phyloP scores from a whole-genome alignment of 1,140 invertebrate species.

The Drosophila pruinosa region DNA sequence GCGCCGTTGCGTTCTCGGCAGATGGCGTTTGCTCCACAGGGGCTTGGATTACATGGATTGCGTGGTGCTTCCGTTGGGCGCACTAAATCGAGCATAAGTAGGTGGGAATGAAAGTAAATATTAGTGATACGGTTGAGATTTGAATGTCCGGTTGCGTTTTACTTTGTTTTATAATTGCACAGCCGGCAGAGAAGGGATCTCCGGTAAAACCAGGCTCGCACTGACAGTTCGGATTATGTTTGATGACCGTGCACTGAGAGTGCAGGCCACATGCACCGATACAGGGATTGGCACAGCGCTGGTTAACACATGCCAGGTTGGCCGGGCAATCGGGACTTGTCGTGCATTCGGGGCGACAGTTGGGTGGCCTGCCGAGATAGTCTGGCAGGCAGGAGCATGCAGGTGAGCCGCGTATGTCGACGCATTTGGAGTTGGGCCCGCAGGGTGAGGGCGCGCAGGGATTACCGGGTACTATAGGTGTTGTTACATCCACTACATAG shows the following conservation, averaged over 20 bases:
- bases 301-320: conserved; percentile 89
- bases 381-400: conserved; percentile 90
- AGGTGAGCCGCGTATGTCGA: conserved; percentile 87
- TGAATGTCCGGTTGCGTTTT: conserved; percentile 40
- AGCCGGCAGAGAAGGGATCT: conserved; percentile 88
- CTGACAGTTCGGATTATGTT: conserved; percentile 89
- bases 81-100: conserved; percentile 34
- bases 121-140: conserved; percentile 11
- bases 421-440: conserved; percentile 90
- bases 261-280: conserved; percentile 89
- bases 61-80: conserved; percentile 82
- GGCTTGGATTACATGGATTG: conserved; percentile 89
- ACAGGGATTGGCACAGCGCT: conserved; percentile 92
- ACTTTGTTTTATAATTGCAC: conserved; percentile 83
- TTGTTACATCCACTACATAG: conserved; percentile 64
- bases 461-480: conserved; percentile 70
- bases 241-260: conserved; percentile 89
- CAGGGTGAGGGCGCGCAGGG: conserved; percentile 89
- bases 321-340: conserved; percentile 89
- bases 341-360: conserved; percentile 91
- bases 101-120: not conserved
- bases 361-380: conserved; percentile 90
- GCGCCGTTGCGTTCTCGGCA: conserved; percentile 90
- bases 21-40: conserved; percentile 91
- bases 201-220: conserved; percentile 90